These are phyloP conservation scores for Trachymyrmex septentrionalis DNA, from an alignment of 1,140 invertebrate species.

Conservation along the genomic window DNA sequence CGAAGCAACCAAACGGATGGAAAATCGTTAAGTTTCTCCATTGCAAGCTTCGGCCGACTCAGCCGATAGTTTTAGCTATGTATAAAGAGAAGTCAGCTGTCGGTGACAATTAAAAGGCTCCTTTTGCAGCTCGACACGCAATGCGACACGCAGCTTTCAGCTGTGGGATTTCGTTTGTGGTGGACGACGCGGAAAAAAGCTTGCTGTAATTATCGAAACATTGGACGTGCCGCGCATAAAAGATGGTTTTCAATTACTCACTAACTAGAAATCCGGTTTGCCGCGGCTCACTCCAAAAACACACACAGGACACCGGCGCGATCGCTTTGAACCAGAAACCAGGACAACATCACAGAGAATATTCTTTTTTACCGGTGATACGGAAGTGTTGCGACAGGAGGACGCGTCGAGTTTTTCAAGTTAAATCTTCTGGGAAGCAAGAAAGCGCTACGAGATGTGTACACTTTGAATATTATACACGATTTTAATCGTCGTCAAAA, in stretches of 20 bases:
- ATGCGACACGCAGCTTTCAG: conserved; percentile 33
- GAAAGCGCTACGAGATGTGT: too few relatives aligned
- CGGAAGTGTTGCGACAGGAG: not conserved
- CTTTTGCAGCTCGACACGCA: conserved; percentile 22
- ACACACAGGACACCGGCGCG: conserved; percentile 17
- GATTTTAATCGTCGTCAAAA: conserved; percentile 23
- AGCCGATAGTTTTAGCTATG: conserved; percentile 22
- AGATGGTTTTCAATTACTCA: conserved; percentile 62
- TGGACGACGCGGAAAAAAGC: conserved; percentile 32
- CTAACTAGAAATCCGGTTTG: conserved; percentile 53
- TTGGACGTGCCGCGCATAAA: conserved; percentile 58
- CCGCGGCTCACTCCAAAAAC: conserved; percentile 36
- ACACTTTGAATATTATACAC: conserved; percentile 28
- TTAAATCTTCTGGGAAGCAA: not conserved
- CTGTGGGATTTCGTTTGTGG: conserved; percentile 49
- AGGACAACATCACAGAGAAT: conserved; percentile 7
- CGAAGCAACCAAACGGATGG: conserved; percentile 27
- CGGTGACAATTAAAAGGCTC: conserved; percentile 57
- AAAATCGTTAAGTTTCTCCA: conserved; percentile 36
- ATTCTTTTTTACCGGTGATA: conserved; percentile 19
- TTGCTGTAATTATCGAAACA: conserved; percentile 62
- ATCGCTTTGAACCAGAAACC: conserved; percentile 35
- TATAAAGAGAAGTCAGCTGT: conserved; percentile 43
- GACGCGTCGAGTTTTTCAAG: conserved; percentile 12
- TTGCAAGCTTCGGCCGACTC: not conserved